A percentile compares a stretch with the other conserved stretches of the same genome.
phyloP scores from a whole-genome alignment of 2,888 invertebrate species.

The Dolichopus griseipennis region DNA sequence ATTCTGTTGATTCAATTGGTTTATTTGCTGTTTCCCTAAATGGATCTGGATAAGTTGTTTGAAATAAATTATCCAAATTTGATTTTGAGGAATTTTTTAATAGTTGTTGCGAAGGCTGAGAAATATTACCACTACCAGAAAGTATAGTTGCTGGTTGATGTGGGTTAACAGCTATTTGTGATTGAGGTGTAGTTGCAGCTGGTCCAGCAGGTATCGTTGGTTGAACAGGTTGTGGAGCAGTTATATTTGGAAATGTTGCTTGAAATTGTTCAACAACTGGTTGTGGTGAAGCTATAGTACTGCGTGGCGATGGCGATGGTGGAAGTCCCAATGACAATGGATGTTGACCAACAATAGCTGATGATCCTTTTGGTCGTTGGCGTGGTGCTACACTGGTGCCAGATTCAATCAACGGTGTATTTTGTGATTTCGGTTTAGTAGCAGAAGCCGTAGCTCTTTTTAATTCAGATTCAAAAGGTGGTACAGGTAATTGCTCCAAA shows the following conservation, averaged over 20 bases:
- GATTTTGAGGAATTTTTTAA: slow-evolving; percentile 20
- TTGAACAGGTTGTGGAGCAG: slow-evolving; percentile 24
- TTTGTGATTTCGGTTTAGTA: slow-evolving; percentile 39
- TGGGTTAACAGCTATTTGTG: slow-evolving; percentile 21
- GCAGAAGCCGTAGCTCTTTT: slow-evolving; percentile 44
- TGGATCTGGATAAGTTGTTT: slow-evolving; percentile 61
- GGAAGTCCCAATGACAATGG: slow-evolving; percentile 47
- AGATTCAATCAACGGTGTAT: slow-evolving; percentile 46
- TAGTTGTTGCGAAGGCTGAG: slow-evolving; percentile 7
- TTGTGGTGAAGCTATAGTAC: slow-evolving; percentile 40
- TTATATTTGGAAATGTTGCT: slow-evolving; percentile 39
- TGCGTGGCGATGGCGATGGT: slow-evolving; percentile 47
- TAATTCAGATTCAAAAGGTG: slow-evolving; percentile 62
- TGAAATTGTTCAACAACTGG: slow-evolving; percentile 41
- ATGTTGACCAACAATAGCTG: slow-evolving; percentile 38
- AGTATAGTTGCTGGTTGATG: slow-evolving; percentile 19
- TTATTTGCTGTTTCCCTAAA: slow-evolving; percentile 49
- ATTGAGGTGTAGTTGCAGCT: slow-evolving; percentile 17
- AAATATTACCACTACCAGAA: slow-evolving; percentile 10
- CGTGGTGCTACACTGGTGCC: slow-evolving; percentile 76
- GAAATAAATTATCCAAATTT: slow-evolving; percentile 53
- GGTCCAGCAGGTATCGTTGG: slow-evolving; percentile 24
- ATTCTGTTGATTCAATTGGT: slow-evolving; percentile 23
- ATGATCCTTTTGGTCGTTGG: slow-evolving; percentile 66
- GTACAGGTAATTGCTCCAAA: slow-evolving; percentile 55